phyloP scores from a whole-genome alignment of 2,797 vertebrate genomes.

The Eospalax fontanierii region DNA sequence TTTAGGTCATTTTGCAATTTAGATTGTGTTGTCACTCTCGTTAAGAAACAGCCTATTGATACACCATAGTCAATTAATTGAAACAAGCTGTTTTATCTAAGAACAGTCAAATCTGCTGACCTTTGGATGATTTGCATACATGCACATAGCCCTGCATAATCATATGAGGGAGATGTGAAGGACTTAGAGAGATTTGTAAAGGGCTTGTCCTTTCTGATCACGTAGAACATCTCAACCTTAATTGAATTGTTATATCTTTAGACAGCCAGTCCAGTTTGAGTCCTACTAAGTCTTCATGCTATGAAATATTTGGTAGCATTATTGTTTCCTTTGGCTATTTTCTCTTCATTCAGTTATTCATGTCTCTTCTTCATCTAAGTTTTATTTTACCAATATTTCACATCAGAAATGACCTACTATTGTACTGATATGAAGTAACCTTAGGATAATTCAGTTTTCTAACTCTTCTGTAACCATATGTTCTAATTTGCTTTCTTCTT shows the following conservation, averaged over 20 bases:
- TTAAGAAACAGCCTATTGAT: slow-evolving; percentile 35
- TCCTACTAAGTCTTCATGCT: slow-evolving; percentile 33
- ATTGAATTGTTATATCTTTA: slow-evolving; percentile 30
- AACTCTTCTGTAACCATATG: background rate
- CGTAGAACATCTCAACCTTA: background rate
- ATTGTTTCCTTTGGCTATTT: slow-evolving; percentile 40
- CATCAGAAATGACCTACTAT: background rate
- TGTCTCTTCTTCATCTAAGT: background rate
- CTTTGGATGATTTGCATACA: slow-evolving; percentile 2
- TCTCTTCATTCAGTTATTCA: slow-evolving; percentile 12
- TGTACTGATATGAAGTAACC: background rate
- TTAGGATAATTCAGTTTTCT: slow-evolving; percentile 42
- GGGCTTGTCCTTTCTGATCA: background rate
- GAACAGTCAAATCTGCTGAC: slow-evolving; percentile 18
- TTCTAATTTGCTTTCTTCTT: too few species aligned
- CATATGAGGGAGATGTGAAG: background rate
- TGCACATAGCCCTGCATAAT: background rate
- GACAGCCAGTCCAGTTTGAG: background rate
- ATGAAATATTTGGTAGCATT: slow-evolving; percentile 10
- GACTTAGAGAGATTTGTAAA: background rate
- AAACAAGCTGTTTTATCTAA: slow-evolving; percentile 66
- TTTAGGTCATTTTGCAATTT: slow-evolving; percentile 26
- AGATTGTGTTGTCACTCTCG: slow-evolving; percentile 29
- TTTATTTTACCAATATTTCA: slow-evolving; percentile 53
- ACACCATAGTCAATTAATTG: slow-evolving; percentile 39